Percentiles rank a stretch among this genome's conserved stretches.
phyloP scores from a whole-genome alignment of 2,797 vertebrate genomes.

The Amblyopsis hoosieri region DNA sequence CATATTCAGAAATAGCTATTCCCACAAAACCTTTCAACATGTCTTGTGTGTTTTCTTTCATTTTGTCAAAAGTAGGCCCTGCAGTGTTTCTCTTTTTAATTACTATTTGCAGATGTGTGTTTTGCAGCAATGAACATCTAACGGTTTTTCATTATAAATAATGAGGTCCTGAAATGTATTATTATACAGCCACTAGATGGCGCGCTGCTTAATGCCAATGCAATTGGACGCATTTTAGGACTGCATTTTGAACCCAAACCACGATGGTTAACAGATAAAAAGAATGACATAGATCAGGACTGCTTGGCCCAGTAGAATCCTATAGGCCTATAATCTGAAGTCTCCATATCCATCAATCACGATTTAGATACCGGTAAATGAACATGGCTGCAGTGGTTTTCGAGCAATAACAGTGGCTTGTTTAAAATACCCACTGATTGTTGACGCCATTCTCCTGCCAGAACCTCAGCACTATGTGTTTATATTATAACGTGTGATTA shows the following conservation, averaged over 20 bases:
- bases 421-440: constrained; percentile 2
- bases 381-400: constrained; percentile 27
- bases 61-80: no score
- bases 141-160: no score
- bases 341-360: neutral
- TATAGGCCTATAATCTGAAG: constrained; percentile 22
- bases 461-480: neutral
- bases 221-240: constrained; percentile 32
- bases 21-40: no score
- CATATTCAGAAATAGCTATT: no score
- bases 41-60: no score
- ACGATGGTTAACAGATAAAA: constrained; percentile 19
- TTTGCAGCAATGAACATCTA: no score
- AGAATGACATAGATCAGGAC: constrained; percentile 16
- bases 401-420: constrained; percentile 15
- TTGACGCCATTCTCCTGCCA: constrained; percentile 11
- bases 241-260: constrained; percentile 48
- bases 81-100: no score
- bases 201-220: constrained; percentile 33
- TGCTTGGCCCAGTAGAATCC: constrained; percentile 24
- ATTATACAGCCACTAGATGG: constrained; percentile 49
- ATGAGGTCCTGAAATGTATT: constrained; percentile 8
- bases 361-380: no score
- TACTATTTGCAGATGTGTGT: no score
- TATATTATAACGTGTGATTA: neutral